Base-by-base conservation (phyloP, 1,140 invertebrate species). In the Pararge aegeria region DNA sequence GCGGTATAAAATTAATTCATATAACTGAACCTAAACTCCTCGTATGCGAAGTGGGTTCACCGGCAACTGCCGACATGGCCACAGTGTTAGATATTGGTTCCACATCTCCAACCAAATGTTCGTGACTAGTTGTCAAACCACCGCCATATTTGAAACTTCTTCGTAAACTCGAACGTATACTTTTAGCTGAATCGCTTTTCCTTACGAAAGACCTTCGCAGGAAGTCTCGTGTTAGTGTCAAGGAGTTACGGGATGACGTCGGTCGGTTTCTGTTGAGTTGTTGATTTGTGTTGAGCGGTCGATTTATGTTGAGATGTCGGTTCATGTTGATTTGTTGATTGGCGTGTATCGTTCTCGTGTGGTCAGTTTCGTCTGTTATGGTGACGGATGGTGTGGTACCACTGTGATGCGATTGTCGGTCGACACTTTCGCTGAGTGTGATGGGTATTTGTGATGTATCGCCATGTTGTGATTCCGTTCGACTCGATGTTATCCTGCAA, bases 21-120 rank as follows among this genome's bases (percentile, higher is more conserved):
- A 86, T 85, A 19, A 88, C 85, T 15, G 85, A 86, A 2, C 80
- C 85, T 6, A 76, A 66, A 53, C 82, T 83, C 0, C 78, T 60
- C n/a, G 73, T 58, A 48, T 77, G 0, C 61, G 55, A 12, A 72
- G 15, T 3, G 42, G 59, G 10, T 72, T 66, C 0, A 62, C 64
- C 38, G 79, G n/a, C 21, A 66, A 83, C 68, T 53, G 73, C 75
- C 9, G 80, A 75, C 81, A 88, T 81, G 0, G 85, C 83, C 0
- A 83, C 83, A 1, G 88, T 89, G 16, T 72, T 84, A 0, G 88
- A 89, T 6, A 89, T 88, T 0, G 88, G 88, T 5, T 90, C 88
- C 0, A 73, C 83, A 10, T 74, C 80, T 18, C 86, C 71, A 0
- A 90, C 83, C 55, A 90, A 61, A 4, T 80, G 80, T 48, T 88